Percentiles rank a stretch among this genome's conserved stretches.
phyloP scores from a whole-genome alignment of 2,888 invertebrate genomes.

The Cryptocheilus praepositus region DNA sequence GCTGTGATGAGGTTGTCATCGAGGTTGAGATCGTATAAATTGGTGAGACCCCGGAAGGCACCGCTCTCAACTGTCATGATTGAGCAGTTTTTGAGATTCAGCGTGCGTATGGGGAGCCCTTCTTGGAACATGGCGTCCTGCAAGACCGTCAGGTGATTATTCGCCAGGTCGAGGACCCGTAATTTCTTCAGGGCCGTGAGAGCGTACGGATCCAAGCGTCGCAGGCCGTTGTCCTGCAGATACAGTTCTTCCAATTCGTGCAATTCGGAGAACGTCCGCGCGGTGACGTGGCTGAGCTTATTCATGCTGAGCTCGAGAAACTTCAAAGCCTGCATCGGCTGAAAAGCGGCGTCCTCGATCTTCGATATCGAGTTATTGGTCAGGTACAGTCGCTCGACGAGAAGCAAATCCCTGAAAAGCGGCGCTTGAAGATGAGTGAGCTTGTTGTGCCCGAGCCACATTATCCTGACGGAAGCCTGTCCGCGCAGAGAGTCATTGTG shows the following conservation, averaged over 20 bases:
- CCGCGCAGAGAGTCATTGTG: slow-evolving; percentile 88
- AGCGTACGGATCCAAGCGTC: slow-evolving; percentile 83
- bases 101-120: slow-evolving; percentile 83
- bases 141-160: slow-evolving; percentile 85
- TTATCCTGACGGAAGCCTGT: slow-evolving; percentile 89
- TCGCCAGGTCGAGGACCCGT: slow-evolving; percentile 86
- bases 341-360: slow-evolving; percentile 89
- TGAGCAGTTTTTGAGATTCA: slow-evolving; percentile 86
- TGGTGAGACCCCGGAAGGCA: slow-evolving; percentile 84
- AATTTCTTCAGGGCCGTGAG: slow-evolving; percentile 86
- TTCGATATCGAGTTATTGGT: slow-evolving; percentile 88
- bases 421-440: slow-evolving; percentile 83
- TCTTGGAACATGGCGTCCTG: slow-evolving; percentile 86
- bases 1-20: slow-evolving; percentile 84
- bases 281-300: slow-evolving; percentile 82
- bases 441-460: slow-evolving; percentile 92
- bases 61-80: slow-evolving; percentile 84
- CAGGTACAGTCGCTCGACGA: slow-evolving; percentile 87
- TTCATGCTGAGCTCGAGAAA: slow-evolving; percentile 90
- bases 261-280: slow-evolving; percentile 86
- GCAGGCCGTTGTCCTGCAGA: slow-evolving; percentile 84
- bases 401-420: slow-evolving; percentile 85
- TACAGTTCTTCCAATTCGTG: slow-evolving; percentile 88
- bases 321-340: slow-evolving; percentile 84
- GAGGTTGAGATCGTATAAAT: slow-evolving; percentile 87